Base-by-base conservation (phyloP, 1,140 invertebrate species). In the Drosophila erecta region DNA sequence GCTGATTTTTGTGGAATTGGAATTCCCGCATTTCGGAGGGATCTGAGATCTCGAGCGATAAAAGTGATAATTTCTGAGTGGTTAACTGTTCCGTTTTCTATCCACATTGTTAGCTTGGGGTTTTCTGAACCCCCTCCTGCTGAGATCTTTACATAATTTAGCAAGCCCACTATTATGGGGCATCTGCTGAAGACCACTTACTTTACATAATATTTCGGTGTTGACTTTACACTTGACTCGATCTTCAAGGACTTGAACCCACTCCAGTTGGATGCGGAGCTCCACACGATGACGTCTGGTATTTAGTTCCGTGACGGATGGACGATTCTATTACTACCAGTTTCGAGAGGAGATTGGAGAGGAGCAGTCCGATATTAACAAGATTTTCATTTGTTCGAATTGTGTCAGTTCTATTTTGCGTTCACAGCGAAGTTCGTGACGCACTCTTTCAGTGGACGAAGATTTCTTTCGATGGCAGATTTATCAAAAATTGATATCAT, bases 1-100 rank as follows among this genome's bases (percentile, higher is more conserved):
- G 84, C 79, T 87, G 83, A 87, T 81, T 87, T 81, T 79, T 67
- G 35, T 70, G 76, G 71, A 79, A 76, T 60, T 86, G 84, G 84
- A 87, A 87, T 87, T 87, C 84, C 84, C 84, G 65, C 64, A 49
- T 57, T 17, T 44, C 30, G 61, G 7, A 30, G 71, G 65, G 67
- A 56, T 64, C 46, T 60, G 62, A 30, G 30, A 76, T 66, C 56
- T 73, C 53, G 55, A 41, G 38, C 61, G 67, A 77, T 70, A 70
- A 78, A 66, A 33, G 67, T 79, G 76, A 79, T 79, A 79, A 79
- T 79, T 79, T 78, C 64, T 67, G 57, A 54, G 22, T 51, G 41
- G 20, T 58, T 56, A 70, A 62, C 56, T 74, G 62, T 69, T 66
- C 49, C 65, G 66, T 47, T 41, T 43, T 54, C 57, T 73, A 43